Evolutionary conservation across 2,113 vertebrate genomes (phyloP).

Genomic region (Peucedramus taeniatus): DNA sequence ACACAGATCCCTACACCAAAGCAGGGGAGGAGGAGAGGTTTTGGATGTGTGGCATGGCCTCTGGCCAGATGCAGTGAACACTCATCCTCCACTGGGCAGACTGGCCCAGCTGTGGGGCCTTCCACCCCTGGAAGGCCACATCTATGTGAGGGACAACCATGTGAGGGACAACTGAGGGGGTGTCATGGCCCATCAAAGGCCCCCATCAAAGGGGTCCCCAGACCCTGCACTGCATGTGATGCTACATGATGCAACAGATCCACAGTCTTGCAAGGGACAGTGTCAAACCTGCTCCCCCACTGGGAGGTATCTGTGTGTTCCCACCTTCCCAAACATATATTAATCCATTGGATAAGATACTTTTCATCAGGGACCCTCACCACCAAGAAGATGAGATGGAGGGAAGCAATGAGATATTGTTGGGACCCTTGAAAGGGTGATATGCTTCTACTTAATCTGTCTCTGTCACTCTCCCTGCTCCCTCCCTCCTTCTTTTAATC

Average conservation of each 20-base stretch:
- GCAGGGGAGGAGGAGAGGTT: background rate
- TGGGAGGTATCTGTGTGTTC: background rate
- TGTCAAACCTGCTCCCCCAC: accelerated
- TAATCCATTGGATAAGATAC: background rate
- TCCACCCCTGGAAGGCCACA: background rate
- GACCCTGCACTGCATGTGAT: background rate
- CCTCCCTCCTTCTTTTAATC: background rate
- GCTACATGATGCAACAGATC: background rate
- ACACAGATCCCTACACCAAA: background rate
- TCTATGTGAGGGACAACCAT: background rate
- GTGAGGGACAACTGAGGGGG: background rate
- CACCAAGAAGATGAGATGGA: background rate
- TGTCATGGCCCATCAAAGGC: background rate
- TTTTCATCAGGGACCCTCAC: background rate
- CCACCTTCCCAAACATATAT: accelerated
- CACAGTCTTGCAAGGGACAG: background rate
- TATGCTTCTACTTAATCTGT: background rate
- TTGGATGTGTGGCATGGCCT: no score
- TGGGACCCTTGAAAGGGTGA: background rate
- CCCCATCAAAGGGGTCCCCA: background rate
- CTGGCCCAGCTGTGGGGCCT: background rate
- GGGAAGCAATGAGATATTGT: accelerated
- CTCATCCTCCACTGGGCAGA: background rate
- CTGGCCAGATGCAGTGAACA: background rate
- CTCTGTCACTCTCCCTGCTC: background rate